Conservation (phyloP, 2,888 invertebrate species). For the Rutpela maculata region DNA sequence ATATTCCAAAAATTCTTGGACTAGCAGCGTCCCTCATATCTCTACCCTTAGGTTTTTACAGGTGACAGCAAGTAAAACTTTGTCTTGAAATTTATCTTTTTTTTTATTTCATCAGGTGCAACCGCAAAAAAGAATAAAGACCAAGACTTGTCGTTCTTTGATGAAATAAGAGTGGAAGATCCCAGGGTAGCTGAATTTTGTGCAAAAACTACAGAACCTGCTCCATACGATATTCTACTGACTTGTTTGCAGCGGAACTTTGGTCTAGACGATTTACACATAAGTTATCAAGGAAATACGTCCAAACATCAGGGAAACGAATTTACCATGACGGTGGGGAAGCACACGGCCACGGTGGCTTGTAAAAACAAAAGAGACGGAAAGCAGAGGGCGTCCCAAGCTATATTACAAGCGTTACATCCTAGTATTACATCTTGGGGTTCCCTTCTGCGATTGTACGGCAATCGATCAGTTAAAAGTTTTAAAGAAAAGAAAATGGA, state of each 20-base stretch:
- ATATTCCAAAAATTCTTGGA: neutral
- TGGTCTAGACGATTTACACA: slow-evolving; percentile 91
- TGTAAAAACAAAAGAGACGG: slow-evolving; percentile 98
- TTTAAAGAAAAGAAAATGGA: slow-evolving; percentile 94
- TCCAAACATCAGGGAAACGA: slow-evolving; percentile 94
- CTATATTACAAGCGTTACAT: slow-evolving; percentile 93
- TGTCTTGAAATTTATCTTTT: slow-evolving; percentile 1
- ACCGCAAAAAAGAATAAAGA: slow-evolving; percentile 73
- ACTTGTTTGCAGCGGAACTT: slow-evolving; percentile 95
- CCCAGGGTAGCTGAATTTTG: slow-evolving; percentile 96
- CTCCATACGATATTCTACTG: slow-evolving; percentile 93
- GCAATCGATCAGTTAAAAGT: slow-evolving; percentile 91
- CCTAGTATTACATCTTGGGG: slow-evolving; percentile 97
- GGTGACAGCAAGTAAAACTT: neutral
- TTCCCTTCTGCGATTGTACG: slow-evolving; percentile 93
- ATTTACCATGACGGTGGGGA: slow-evolving; percentile 95
- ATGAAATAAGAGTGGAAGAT: slow-evolving; percentile 95
- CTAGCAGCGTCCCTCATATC: neutral
- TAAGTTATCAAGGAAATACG: slow-evolving; percentile 87
- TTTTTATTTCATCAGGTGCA: slow-evolving; percentile 59
- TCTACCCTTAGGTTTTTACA: neutral
- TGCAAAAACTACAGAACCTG: slow-evolving; percentile 96
- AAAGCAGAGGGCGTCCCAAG: slow-evolving; percentile 96
- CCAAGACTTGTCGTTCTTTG: slow-evolving; percentile 85
- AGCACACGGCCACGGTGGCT: slow-evolving; percentile 91